Evolutionary conservation across 2,113 vertebrate species (phyloP).

Genomic region (Pedionomus torquatus): DNA sequence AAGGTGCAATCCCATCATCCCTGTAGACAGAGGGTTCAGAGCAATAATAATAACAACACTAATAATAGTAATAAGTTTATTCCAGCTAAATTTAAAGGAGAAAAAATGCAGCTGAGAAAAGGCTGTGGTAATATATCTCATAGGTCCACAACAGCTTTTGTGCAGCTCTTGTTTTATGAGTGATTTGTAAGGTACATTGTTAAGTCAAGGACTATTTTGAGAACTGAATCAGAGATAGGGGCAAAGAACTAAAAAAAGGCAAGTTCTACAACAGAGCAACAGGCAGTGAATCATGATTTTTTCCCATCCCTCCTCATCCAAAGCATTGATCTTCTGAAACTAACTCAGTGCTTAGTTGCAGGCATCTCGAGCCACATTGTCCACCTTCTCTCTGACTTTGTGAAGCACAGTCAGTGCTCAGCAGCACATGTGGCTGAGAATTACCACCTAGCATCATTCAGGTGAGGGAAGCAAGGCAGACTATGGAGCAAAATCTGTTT

Average conservation of each 20-base stretch:
- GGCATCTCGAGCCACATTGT: neutral
- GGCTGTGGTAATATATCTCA: neutral
- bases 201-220: neutral
- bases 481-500: neutral
- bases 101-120: neutral
- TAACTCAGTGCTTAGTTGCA: neutral
- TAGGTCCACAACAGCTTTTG: neutral
- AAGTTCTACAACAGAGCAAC: neutral
- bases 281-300: neutral
- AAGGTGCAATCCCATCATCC: neutral
- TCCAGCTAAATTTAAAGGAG: neutral
- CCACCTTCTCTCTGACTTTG: neutral
- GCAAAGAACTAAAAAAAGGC: neutral
- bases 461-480: neutral
- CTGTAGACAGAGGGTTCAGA: neutral
- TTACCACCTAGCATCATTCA: neutral
- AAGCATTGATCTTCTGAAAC: neutral
- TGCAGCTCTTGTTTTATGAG: neutral
- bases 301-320: neutral
- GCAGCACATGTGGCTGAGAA: accelerated
- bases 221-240: neutral
- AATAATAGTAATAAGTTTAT: neutral
- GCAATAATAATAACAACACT: neutral
- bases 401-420: neutral
- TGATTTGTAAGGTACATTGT: neutral